Conservation (phyloP, 2,888 invertebrate genomes). For the Callyntrura sp. region DNA sequence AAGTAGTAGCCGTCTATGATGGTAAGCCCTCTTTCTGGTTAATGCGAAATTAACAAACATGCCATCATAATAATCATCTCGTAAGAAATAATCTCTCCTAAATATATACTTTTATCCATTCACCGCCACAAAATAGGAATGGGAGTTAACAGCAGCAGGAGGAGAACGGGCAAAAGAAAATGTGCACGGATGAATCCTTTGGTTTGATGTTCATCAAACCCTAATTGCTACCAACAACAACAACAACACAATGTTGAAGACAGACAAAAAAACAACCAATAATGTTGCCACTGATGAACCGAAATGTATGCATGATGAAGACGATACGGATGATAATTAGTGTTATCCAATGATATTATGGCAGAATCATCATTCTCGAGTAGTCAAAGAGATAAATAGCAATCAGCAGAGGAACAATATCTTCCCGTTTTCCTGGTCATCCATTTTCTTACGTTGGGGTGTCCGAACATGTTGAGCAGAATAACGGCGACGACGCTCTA, state of each 20-base stretch:
- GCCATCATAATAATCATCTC: constrained; percentile 42
- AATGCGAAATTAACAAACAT: constrained; percentile 76
- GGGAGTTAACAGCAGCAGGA: not conserved
- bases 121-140: not conserved
- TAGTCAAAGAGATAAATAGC: constrained; percentile 25
- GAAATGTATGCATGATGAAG: constrained; percentile 30
- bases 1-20: not conserved
- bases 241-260: not conserved
- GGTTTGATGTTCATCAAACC: constrained; percentile 3
- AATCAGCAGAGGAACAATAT: constrained; percentile 41
- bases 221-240: constrained; percentile 26
- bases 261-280: constrained; percentile 12
- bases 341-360: constrained; percentile 23
- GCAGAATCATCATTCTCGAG: constrained; percentile 1
- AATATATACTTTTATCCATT: constrained; percentile 19
- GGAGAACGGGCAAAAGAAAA: not conserved
- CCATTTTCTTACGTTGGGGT: not conserved
- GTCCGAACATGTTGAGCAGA: not conserved
- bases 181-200: not conserved
- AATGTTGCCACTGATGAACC: constrained; percentile 28
- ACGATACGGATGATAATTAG: constrained; percentile 1
- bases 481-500: not conserved
- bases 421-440: constrained; percentile 2
- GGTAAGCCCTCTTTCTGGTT: constrained; percentile 15
- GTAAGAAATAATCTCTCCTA: constrained; percentile 41